These are phyloP conservation scores for Ancistrus triradiatus DNA, from an alignment of 2,113 vertebrate species.

Conservation along the genomic window DNA sequence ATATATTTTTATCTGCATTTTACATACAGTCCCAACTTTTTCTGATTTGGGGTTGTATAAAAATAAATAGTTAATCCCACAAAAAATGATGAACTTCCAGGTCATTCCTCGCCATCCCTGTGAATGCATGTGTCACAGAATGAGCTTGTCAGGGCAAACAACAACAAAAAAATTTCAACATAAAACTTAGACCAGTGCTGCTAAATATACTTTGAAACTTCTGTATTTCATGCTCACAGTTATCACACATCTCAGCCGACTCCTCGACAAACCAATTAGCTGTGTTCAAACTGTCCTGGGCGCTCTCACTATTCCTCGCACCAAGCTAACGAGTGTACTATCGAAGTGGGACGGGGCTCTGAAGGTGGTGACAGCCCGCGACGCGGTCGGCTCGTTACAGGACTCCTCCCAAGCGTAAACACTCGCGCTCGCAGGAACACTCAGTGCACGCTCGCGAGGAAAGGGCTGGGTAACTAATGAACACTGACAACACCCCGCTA, in stretches of 20 bases:
- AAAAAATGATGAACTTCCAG: not conserved
- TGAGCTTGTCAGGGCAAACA: not conserved
- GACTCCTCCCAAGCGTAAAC: constrained; percentile 18
- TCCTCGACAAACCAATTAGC: constrained; percentile 35
- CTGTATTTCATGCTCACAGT: constrained; percentile 15
- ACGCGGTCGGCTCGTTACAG: constrained; percentile 29
- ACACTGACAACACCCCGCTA: constrained; percentile 46
- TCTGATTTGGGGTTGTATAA: too few relatives aligned
- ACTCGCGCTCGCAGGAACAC: constrained; percentile 10
- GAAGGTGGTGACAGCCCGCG: constrained; percentile 32
- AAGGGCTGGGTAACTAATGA: constrained; percentile 43
- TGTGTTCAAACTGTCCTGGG: constrained; percentile 7
- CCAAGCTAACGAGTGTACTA: constrained; percentile 14
- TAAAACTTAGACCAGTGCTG: not conserved
- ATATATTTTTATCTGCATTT: too few relatives aligned
- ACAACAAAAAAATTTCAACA: too few relatives aligned
- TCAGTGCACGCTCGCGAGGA: constrained; percentile 21
- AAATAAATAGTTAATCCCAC: too few relatives aligned
- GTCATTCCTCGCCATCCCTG: not conserved
- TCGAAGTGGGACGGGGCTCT: constrained; percentile 21
- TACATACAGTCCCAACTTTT: too few relatives aligned
- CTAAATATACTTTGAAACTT: constrained; percentile 2
- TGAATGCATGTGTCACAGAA: constrained; percentile 8
- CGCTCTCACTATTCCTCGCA: not conserved
- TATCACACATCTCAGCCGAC: constrained; percentile 9